Evolutionary conservation across 2,113 vertebrate species (phyloP).

Genomic region (Arvicanthis niloticus): DNA sequence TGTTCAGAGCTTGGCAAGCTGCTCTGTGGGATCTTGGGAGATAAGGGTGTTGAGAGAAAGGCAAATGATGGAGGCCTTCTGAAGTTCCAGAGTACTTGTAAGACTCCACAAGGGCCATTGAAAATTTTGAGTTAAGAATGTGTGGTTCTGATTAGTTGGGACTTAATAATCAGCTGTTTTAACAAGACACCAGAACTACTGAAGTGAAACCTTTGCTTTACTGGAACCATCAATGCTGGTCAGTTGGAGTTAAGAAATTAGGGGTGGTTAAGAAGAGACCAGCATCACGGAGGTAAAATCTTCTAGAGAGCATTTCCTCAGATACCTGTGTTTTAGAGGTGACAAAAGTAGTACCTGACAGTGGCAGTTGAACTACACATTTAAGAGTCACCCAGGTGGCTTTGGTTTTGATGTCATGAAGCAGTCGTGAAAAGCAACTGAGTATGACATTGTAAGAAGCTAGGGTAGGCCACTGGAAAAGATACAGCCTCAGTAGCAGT

Average conservation of each 20-base stretch:
- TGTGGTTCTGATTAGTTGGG: not conserved
- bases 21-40: not conserved
- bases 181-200: not conserved
- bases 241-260: not conserved
- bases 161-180: not conserved
- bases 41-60: not conserved
- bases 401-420: not conserved
- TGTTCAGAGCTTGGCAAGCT: not conserved
- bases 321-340: not conserved
- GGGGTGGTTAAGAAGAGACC: not conserved
- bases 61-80: not conserved
- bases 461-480: not conserved
- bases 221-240: not conserved
- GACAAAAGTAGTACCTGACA: not conserved
- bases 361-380: not conserved
- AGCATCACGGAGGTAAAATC: not conserved
- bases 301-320: not conserved
- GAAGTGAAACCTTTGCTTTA: not conserved
- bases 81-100: not conserved
- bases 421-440: not conserved
- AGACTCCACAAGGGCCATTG: not conserved
- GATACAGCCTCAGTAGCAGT: not conserved
- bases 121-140: not conserved
- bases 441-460: not conserved
- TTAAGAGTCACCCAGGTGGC: not conserved